Conservation (phyloP, 2,797 vertebrate species). For the Pangasius sanitwongsei region DNA sequence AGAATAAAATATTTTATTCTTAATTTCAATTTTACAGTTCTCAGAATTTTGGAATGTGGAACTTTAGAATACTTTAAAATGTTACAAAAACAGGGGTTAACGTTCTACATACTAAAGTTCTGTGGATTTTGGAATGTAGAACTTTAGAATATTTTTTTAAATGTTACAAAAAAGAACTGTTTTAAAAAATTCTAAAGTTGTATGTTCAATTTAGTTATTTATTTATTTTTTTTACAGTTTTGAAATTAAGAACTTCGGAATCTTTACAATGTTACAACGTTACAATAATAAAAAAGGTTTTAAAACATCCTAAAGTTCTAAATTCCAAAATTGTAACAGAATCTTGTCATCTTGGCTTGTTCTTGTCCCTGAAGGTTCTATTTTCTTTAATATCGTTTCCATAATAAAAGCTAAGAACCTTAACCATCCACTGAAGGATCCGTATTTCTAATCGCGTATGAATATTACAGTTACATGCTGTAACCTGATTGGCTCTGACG, state of each 20-base stretch:
- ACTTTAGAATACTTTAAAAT: not conserved
- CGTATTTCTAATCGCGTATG: not conserved
- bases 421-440: not conserved
- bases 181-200: not conserved
- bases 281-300: not conserved
- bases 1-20: not conserved
- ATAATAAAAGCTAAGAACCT: not conserved
- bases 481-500: not conserved
- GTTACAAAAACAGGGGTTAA: too few species aligned
- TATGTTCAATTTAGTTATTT: not conserved
- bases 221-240: not conserved
- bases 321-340: not conserved
- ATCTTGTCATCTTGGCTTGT: not conserved
- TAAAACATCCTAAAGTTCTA: not conserved
- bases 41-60: not conserved
- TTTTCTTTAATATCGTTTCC: not conserved
- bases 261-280: not conserved
- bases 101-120: not conserved
- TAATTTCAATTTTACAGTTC: too few species aligned
- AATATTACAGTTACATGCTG: not conserved
- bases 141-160: not conserved
- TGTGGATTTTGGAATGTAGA: not conserved
- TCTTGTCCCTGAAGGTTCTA: not conserved
- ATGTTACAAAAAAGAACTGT: not conserved
- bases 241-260: not conserved